Evolutionary conservation across 2,797 vertebrate species (phyloP).

Genomic region (Bradypus variegatus): DNA sequence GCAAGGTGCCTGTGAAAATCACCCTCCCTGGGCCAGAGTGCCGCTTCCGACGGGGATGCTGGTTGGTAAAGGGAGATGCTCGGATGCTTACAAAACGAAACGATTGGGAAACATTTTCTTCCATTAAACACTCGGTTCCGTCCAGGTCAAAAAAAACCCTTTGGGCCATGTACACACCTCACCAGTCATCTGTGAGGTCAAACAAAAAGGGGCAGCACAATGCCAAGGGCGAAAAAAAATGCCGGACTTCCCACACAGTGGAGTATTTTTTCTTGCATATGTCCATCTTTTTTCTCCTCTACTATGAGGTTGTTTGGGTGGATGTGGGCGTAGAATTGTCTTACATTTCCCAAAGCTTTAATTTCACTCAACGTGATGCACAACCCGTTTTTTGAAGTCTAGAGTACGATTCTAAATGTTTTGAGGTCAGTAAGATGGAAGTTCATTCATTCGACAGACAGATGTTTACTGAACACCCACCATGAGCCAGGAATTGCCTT

Average conservation of each 20-base stretch:
- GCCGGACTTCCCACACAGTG: rapidly evolving
- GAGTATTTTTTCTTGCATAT: not conserved
- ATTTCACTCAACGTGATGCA: not conserved
- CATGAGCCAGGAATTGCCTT: not conserved
- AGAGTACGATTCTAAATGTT: not conserved
- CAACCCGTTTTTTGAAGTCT: not conserved
- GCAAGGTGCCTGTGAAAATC: not conserved
- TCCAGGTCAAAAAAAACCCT: not conserved
- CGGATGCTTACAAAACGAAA: not conserved
- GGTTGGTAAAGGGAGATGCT: not conserved
- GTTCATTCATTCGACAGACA: not conserved
- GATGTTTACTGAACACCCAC: not conserved
- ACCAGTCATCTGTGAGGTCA: not conserved
- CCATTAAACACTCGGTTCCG: not conserved
- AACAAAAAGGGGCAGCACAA: not conserved
- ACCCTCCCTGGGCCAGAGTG: too few species aligned
- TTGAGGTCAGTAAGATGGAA: not conserved
- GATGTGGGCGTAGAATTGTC: not conserved
- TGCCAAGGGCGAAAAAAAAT: not conserved
- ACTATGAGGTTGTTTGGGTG: not conserved
- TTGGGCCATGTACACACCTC: rapidly evolving
- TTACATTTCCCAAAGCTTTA: not conserved
- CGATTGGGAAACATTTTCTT: not conserved
- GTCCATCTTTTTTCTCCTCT: not conserved
- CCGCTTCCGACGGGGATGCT: not conserved